A percentile compares a stretch with the other conserved stretches of the same genome.
Evolutionary conservation across 2,888 invertebrate genomes (phyloP).

Genomic region (Lycophotia porphyrea): DNA sequence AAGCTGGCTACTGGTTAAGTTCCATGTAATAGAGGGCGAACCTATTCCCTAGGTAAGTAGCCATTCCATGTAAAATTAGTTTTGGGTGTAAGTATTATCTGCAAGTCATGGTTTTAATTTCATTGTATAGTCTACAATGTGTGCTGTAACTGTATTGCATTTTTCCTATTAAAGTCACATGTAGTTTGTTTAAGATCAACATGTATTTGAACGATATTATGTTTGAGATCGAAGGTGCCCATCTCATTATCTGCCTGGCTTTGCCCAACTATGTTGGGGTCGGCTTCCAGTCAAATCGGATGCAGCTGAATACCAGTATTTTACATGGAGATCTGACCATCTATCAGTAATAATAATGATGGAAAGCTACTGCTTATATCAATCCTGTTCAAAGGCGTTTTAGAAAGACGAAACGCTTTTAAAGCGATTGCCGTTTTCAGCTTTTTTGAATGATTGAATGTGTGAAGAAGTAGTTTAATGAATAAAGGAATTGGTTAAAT

Average conservation of each 20-base stretch:
- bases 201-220: not conserved
- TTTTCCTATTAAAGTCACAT: not conserved
- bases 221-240: not conserved
- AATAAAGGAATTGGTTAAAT: not conserved
- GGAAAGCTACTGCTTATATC: not conserved
- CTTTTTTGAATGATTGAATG: not conserved
- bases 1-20: no score
- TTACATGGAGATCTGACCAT: not conserved
- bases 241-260: not conserved
- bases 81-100: not conserved
- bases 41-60: no score
- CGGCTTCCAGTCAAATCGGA: not conserved
- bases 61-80: not conserved
- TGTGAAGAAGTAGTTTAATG: no score
- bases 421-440: not conserved
- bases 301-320: not conserved
- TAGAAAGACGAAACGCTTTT: not conserved
- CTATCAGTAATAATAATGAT: not conserved
- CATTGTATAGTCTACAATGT: not conserved
- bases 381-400: not conserved
- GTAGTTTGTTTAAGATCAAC: not conserved
- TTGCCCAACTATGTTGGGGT: not conserved
- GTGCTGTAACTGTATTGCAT: not conserved
- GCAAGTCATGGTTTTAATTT: not conserved
- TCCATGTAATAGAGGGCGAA: no score